Evolutionary conservation across 2,888 invertebrate genomes (phyloP).

Genomic region (Cerceris rybyensis): DNA sequence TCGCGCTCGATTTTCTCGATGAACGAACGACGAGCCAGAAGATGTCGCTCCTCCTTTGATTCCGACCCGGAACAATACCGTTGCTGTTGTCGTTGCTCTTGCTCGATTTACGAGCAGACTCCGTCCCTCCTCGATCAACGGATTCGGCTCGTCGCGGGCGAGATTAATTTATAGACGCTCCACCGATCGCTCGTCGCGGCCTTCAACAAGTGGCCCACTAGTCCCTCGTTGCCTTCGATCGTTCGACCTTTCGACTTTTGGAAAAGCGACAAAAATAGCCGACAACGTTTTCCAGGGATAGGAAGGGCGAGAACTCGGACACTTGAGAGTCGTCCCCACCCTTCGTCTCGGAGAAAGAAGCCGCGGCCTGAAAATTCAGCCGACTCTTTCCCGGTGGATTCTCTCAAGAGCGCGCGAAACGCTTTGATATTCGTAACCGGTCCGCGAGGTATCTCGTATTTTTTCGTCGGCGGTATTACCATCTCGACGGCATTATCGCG

Average conservation of each 20-base stretch:
- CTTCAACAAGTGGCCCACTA: slow-evolving; percentile 66
- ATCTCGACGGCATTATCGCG: too few species aligned
- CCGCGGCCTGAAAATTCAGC: too few species aligned
- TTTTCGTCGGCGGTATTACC: too few species aligned
- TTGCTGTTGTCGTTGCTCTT: slow-evolving; percentile 14
- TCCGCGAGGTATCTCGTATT: too few species aligned
- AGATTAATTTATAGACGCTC: slow-evolving; percentile 62
- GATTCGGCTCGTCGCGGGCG: slow-evolving; percentile 43
- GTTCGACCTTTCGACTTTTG: background rate
- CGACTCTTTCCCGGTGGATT: too few species aligned
- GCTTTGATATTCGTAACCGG: too few species aligned
- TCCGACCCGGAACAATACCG: background rate
- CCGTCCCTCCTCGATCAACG: slow-evolving; percentile 58
- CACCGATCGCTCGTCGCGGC: slow-evolving; percentile 51
- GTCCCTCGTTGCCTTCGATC: slow-evolving; percentile 3
- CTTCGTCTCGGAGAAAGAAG: too few species aligned
- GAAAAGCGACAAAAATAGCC: background rate
- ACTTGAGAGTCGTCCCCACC: too few species aligned
- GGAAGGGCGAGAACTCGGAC: background rate
- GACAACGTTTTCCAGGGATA: background rate
- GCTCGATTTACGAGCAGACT: slow-evolving; percentile 58
- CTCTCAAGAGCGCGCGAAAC: too few species aligned
- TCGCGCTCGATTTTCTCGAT: background rate
- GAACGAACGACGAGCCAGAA: background rate
- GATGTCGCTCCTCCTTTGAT: background rate